Evolutionary conservation across 2,797 vertebrate species (phyloP).

Genomic region (Eutrigla gurnardus): DNA sequence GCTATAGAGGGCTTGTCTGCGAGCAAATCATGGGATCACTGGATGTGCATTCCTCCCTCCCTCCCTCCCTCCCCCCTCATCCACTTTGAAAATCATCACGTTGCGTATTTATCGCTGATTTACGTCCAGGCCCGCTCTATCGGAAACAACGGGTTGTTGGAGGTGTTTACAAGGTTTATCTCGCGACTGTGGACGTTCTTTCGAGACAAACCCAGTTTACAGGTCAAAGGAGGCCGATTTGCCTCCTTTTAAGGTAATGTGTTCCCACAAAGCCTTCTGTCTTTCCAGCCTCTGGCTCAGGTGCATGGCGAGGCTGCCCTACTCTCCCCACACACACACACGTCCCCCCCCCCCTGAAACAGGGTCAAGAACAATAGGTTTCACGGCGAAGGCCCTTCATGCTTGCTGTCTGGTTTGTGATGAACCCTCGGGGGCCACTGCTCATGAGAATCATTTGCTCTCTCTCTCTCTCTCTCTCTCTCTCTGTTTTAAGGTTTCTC

Average conservation of each 20-base stretch:
- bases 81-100: constrained; percentile 41
- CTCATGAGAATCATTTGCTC: constrained; percentile 53
- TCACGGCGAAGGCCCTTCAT: constrained; percentile 44
- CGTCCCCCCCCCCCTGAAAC: constrained; percentile 25
- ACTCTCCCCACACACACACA: constrained; percentile 16
- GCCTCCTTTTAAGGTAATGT: constrained; percentile 33
- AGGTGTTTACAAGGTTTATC: constrained; percentile 4
- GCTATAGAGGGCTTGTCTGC: constrained; percentile 71
- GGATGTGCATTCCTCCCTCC: constrained; percentile 73
- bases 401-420: constrained; percentile 60
- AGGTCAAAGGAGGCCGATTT: constrained; percentile 40
- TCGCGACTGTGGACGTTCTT: constrained; percentile 3
- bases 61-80: constrained; percentile 61
- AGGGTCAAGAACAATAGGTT: constrained; percentile 60
- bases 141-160: not conserved
- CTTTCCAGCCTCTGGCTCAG: constrained; percentile 41
- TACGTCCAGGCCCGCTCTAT: constrained; percentile 7
- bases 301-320: constrained; percentile 9
- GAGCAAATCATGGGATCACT: constrained; percentile 81
- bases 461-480: not conserved
- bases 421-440: constrained; percentile 57
- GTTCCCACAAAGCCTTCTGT: constrained; percentile 13
- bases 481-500: constrained; percentile 59
- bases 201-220: constrained; percentile 19
- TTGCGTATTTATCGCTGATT: constrained; percentile 36